Conservation (phyloP, 2,113 vertebrate species). For the Calyptommatus sinebrachiatus region DNA sequence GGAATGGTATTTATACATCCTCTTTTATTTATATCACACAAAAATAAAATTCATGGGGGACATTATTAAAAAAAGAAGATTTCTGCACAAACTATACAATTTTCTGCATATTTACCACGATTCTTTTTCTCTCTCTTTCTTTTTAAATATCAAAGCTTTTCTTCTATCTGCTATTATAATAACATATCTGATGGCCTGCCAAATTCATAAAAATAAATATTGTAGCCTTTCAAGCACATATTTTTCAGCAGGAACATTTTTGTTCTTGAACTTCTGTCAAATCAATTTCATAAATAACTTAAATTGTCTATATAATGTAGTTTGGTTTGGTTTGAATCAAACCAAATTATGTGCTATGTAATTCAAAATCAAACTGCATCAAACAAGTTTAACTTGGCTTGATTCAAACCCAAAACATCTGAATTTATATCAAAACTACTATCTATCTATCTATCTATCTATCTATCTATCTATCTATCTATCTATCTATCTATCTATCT, state of each 20-base stretch:
- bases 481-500: too few species aligned
- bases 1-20: neutral
- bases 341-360: too few species aligned
- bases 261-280: slow-evolving; percentile 30
- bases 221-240: neutral
- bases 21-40: neutral
- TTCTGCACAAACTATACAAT: neutral
- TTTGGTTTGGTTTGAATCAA: too few species aligned
- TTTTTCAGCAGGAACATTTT: slow-evolving; percentile 3
- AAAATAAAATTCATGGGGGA: neutral
- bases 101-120: neutral
- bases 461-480: too few species aligned
- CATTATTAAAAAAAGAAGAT: neutral
- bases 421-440: too few species aligned
- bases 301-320: neutral
- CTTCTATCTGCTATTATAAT: neutral
- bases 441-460: too few species aligned
- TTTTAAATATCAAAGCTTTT: neutral
- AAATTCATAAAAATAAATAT: neutral
- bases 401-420: too few species aligned
- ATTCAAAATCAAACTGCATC: too few species aligned
- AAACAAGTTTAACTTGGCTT: too few species aligned
- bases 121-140: neutral
- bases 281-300: slow-evolving; percentile 12
- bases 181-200: neutral